These are phyloP conservation scores for Dyspetes luteomarginatus DNA, from an alignment of 2,888 invertebrate genomes.

Conservation along the genomic window DNA sequence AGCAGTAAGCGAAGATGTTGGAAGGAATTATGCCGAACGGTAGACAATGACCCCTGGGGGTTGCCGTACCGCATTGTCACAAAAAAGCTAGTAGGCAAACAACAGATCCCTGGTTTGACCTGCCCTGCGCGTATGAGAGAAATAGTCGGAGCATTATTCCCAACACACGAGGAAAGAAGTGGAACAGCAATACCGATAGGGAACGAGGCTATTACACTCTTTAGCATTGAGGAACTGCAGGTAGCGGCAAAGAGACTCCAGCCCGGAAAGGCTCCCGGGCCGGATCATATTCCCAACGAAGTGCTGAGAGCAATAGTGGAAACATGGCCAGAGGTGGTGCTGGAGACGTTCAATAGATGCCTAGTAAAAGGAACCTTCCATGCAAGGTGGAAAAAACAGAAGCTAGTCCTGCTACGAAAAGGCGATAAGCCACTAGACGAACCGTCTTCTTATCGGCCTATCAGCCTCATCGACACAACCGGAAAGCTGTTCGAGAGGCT, in stretches of 20 bases:
- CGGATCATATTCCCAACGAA: constrained; percentile 27
- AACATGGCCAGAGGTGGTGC: constrained; percentile 1
- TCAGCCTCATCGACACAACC: neutral
- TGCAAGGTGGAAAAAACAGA: constrained; percentile 23
- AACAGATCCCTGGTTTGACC: neutral
- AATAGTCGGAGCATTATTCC: constrained; percentile 33
- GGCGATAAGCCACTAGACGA: neutral
- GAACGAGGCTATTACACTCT: neutral
- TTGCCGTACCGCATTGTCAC: constrained; percentile 1
- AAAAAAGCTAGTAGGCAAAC: constrained; percentile 10
- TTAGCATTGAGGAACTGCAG: neutral
- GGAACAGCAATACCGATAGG: neutral
- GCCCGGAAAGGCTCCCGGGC: constrained; percentile 21
- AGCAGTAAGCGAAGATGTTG: constrained; percentile 27
- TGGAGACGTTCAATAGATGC: constrained; percentile 6
- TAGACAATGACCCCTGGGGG: constrained; percentile 44
- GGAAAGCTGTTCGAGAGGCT: constrained; percentile 32
- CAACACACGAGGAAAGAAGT: constrained; percentile 10
- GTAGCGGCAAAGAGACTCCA: neutral
- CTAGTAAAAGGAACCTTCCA: constrained; percentile 1
- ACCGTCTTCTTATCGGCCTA: constrained; percentile 4
- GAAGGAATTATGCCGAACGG: constrained; percentile 13
- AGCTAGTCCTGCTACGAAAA: constrained; percentile 19
- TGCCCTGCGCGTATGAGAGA: constrained; percentile 23
- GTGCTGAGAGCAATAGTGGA: constrained; percentile 1